Evolutionary conservation across 2,113 vertebrate genomes (phyloP).

Genomic region (Hipposideros armiger): DNA sequence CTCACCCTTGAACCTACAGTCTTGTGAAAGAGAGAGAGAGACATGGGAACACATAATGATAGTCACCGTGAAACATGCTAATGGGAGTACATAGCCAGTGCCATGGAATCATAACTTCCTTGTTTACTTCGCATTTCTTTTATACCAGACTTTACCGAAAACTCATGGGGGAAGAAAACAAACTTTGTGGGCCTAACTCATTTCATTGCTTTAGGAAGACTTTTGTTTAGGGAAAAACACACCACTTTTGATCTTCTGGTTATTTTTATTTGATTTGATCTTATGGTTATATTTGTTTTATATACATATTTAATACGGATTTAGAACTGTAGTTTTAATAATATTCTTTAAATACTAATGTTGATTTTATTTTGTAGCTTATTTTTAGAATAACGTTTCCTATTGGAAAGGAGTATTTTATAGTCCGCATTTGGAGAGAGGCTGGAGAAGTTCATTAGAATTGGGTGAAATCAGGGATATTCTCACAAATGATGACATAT

Average conservation of each 20-base stretch:
- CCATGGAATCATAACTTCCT: background rate
- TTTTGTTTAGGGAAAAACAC: background rate
- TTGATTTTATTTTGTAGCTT: constrained; percentile 13
- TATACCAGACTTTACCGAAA: background rate
- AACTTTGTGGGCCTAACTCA: constrained; percentile 25
- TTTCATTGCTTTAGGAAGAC: background rate
- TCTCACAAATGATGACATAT: background rate
- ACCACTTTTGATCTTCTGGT: background rate
- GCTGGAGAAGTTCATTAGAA: background rate
- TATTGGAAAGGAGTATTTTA: background rate
- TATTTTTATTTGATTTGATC: constrained; percentile 57
- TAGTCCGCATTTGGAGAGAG: background rate
- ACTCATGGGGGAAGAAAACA: background rate
- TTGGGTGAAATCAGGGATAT: background rate
- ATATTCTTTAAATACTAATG: background rate
- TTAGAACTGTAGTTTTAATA: background rate
- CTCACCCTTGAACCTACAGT: background rate
- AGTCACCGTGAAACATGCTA: background rate
- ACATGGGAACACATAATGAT: background rate
- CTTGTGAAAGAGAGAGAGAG: background rate
- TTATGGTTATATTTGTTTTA: constrained; percentile 33
- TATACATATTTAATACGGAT: background rate
- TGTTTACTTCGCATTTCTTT: background rate
- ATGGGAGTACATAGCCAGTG: background rate
- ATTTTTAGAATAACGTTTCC: constrained; percentile 33